Evolutionary conservation across 2,113 vertebrate genomes (phyloP).

Genomic region (Elgaria multicarinata): DNA sequence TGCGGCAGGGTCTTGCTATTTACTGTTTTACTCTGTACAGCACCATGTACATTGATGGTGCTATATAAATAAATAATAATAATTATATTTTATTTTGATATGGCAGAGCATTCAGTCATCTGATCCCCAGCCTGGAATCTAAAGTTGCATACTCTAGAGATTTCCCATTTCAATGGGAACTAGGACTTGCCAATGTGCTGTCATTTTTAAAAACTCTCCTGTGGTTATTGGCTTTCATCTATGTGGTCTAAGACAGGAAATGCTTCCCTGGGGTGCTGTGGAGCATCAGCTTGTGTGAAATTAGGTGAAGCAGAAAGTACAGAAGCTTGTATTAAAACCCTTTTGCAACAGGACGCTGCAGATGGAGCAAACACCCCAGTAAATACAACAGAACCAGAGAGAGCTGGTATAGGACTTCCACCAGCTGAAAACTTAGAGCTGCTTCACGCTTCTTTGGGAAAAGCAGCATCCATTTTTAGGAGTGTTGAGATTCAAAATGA

Average conservation of each 20-base stretch:
- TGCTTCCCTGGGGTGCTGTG: slow-evolving; percentile 43
- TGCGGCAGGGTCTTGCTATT: no score
- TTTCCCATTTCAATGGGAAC: background rate
- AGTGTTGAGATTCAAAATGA: background rate
- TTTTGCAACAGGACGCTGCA: background rate
- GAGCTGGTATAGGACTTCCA: slow-evolving; percentile 48
- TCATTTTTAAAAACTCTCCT: background rate
- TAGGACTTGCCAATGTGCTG: background rate
- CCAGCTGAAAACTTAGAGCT: background rate
- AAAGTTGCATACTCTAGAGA: background rate
- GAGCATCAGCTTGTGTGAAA: background rate
- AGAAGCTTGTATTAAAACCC: slow-evolving; percentile 1
- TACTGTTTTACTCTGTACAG: no score
- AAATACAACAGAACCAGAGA: background rate
- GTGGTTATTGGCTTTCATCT: slow-evolving; percentile 2
- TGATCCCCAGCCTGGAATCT: background rate
- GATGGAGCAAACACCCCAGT: slow-evolving; percentile 23
- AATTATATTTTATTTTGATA: background rate
- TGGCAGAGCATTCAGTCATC: no score
- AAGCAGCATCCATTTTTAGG: background rate
- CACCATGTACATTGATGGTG: no score
- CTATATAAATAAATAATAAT: no score
- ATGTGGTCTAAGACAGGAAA: slow-evolving; percentile 22
- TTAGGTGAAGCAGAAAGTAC: slow-evolving; percentile 64
- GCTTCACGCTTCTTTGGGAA: background rate